Evolutionary conservation across 2,888 invertebrate species (phyloP).

Genomic region (Drosophila quasianomalipes): DNA sequence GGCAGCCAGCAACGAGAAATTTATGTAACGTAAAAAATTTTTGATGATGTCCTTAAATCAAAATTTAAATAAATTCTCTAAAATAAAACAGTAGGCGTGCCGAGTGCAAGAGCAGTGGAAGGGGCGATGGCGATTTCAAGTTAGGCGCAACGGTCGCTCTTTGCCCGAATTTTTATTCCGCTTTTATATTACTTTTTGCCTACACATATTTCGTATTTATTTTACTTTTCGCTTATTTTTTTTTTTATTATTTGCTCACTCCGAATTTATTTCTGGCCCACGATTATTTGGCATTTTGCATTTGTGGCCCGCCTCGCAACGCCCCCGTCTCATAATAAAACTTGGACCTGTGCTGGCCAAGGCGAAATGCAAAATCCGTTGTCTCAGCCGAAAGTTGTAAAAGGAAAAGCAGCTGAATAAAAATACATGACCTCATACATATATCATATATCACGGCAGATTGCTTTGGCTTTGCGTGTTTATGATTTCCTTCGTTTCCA

Average conservation of each 20-base stretch:
- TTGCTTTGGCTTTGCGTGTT: constrained; percentile 71
- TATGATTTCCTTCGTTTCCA: constrained; percentile 52
- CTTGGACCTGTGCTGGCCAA: constrained; percentile 39
- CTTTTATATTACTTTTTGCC: constrained; percentile 50
- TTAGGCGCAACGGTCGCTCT: constrained; percentile 2
- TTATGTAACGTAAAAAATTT: constrained; percentile 81
- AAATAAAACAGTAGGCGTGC: constrained; percentile 46
- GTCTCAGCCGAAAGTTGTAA: constrained; percentile 56
- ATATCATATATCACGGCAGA: constrained; percentile 73
- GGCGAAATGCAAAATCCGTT: constrained; percentile 58
- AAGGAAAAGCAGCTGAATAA: constrained; percentile 54
- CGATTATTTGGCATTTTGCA: constrained; percentile 70
- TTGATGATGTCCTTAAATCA: constrained; percentile 82
- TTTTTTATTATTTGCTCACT: constrained; percentile 47
- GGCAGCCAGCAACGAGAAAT: constrained; percentile 56
- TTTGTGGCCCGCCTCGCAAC: constrained; percentile 22
- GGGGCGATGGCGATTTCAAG: neutral
- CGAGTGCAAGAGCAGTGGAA: neutral
- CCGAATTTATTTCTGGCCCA: constrained; percentile 64
- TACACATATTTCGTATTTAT: constrained; percentile 62
- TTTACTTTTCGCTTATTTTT: constrained; percentile 45
- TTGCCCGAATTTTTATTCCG: constrained; percentile 39
- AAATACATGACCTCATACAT: constrained; percentile 63
- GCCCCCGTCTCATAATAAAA: constrained; percentile 40
- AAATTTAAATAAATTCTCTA: constrained; percentile 79